phyloP scores from a whole-genome alignment of 2,888 invertebrate genomes.

The Phanerotoma sp. region DNA sequence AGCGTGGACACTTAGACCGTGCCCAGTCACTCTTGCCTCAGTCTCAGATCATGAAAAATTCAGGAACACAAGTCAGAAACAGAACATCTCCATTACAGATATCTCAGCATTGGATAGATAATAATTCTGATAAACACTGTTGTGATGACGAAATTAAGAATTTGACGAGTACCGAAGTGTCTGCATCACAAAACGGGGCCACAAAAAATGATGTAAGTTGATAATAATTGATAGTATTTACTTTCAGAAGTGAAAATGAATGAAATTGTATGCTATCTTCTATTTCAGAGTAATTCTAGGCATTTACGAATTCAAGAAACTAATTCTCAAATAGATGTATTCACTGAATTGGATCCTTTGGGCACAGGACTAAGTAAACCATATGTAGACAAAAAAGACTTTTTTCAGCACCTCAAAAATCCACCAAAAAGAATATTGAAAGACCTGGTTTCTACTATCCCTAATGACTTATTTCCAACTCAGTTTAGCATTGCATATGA shows the following conservation, averaged over 20 bases:
- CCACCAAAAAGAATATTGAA: conserved; percentile 91
- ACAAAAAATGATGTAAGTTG: conserved; percentile 8
- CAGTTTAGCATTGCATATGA: conserved; percentile 47
- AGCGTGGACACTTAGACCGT: conserved; percentile 50
- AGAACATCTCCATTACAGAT: conserved; percentile 46
- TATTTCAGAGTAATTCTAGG: conserved; percentile 33
- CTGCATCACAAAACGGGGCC: not conserved
- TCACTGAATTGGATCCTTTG: conserved; percentile 90
- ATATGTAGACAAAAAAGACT: conserved; percentile 93
- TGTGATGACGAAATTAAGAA: conserved; percentile 53
- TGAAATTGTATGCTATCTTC: not conserved
- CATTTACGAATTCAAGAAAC: conserved; percentile 41
- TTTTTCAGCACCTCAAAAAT: conserved; percentile 94
- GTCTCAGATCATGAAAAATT: no score
- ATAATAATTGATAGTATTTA: not conserved
- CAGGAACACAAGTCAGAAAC: no score
- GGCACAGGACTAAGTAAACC: conserved; percentile 90
- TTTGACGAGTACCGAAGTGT: conserved; percentile 34
- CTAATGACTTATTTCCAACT: conserved; percentile 51
- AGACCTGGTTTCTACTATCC: conserved; percentile 67
- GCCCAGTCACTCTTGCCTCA: conserved; percentile 48
- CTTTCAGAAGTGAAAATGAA: not conserved
- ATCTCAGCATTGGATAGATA: conserved; percentile 58
- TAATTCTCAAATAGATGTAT: conserved; percentile 69
- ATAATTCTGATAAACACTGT: conserved; percentile 58